These are phyloP conservation scores for Oxyscelio sp. DNA, from an alignment of 2,888 invertebrate genomes.

Conservation along the genomic window DNA sequence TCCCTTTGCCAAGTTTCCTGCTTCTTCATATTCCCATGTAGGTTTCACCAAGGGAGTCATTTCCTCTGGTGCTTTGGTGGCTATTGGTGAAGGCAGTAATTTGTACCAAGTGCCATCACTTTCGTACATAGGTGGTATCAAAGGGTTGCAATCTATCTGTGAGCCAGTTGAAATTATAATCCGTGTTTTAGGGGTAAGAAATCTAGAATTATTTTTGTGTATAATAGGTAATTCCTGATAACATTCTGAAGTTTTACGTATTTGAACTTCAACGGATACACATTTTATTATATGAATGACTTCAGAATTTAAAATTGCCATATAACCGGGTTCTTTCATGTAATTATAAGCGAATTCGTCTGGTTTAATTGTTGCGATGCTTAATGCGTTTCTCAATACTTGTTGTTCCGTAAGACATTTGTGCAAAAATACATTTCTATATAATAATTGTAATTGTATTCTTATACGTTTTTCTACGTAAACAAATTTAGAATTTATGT, in stretches of 20 bases:
- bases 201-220: not conserved
- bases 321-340: slow-evolving; percentile 76
- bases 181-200: not conserved
- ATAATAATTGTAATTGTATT: no score
- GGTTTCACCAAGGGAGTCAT: slow-evolving; percentile 1
- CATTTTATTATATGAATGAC: slow-evolving; percentile 79
- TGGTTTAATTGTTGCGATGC: slow-evolving; percentile 66
- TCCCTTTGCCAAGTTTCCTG: not conserved
- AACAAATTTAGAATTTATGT: slow-evolving; percentile 72
- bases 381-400: slow-evolving; percentile 76
- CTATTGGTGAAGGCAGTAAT: not conserved
- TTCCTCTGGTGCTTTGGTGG: not conserved
- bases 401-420: no score
- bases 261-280: slow-evolving; percentile 67
- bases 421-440: no score
- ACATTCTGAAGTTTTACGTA: slow-evolving; percentile 69
- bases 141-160: slow-evolving; percentile 42
- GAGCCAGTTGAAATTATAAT: not conserved
- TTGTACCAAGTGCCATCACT: slow-evolving; percentile 34
- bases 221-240: slow-evolving; percentile 58
- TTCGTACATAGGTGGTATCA: slow-evolving; percentile 69
- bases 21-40: slow-evolving; percentile 8
- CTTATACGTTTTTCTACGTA: slow-evolving; percentile 78
- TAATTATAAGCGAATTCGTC: slow-evolving; percentile 68
- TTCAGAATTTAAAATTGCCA: slow-evolving; percentile 78